Conservation (phyloP, 2,888 invertebrate species). For the Antitype chi region DNA sequence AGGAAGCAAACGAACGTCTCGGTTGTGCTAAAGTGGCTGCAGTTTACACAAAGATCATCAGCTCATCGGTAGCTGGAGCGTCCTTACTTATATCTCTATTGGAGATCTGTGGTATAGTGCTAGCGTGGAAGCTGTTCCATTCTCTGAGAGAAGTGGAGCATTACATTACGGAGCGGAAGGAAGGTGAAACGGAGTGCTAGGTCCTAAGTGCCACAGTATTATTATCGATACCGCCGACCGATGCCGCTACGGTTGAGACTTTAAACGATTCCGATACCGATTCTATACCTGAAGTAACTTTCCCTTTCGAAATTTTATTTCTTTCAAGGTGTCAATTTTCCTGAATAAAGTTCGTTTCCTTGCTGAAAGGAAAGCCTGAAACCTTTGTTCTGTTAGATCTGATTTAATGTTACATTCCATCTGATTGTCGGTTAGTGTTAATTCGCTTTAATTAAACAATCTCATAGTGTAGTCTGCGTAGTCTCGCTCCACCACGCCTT, state of each 20-base stretch:
- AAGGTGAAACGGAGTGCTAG: slow-evolving; percentile 88
- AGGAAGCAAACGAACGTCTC: slow-evolving; percentile 87
- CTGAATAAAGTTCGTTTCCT: slow-evolving; percentile 82
- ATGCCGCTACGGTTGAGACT: slow-evolving; percentile 62
- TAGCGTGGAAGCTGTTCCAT: slow-evolving; percentile 86
- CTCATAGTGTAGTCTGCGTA: slow-evolving; percentile 65
- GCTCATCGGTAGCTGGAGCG: slow-evolving; percentile 85
- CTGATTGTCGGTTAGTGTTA: slow-evolving; percentile 61
- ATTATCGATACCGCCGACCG: slow-evolving; percentile 63
- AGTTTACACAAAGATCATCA: slow-evolving; percentile 88
- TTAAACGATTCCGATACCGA: slow-evolving; percentile 59
- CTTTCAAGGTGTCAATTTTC: slow-evolving; percentile 58
- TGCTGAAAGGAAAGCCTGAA: slow-evolving; percentile 77
- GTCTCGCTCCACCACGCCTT: slow-evolving; percentile 68
- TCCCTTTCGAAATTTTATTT: slow-evolving; percentile 66
- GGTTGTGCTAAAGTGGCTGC: slow-evolving; percentile 89
- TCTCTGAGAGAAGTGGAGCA: slow-evolving; percentile 86
- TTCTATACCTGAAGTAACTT: slow-evolving; percentile 69
- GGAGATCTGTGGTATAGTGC: slow-evolving; percentile 82
- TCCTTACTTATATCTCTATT: slow-evolving; percentile 83
- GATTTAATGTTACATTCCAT: slow-evolving; percentile 70
- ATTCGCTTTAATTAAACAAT: slow-evolving; percentile 64
- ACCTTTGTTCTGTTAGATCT: slow-evolving; percentile 72
- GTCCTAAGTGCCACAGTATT: slow-evolving; percentile 70
- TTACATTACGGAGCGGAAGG: slow-evolving; percentile 86